These are phyloP conservation scores for Neolamprologus hecqui DNA, from an alignment of 2,113 vertebrate species.

Conservation along the genomic window DNA sequence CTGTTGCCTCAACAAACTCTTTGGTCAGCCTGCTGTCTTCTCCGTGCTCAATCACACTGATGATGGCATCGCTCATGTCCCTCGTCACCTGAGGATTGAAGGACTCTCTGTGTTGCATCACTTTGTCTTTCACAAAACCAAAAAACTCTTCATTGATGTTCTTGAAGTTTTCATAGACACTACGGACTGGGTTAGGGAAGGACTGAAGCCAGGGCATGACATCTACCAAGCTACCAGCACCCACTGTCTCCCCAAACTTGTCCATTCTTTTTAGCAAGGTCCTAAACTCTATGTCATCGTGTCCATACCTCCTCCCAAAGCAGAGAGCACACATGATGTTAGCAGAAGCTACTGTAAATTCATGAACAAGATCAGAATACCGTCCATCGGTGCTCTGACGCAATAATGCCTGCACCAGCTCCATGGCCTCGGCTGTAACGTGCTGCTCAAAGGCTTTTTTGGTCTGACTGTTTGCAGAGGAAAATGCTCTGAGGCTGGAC, in stretches of 20 bases:
- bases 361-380: slow-evolving; percentile 69
- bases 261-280: slow-evolving; percentile 66
- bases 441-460: slow-evolving; percentile 74
- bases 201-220: slow-evolving; percentile 83
- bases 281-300: slow-evolving; percentile 76
- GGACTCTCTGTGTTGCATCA: slow-evolving; percentile 74
- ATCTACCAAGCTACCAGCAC: slow-evolving; percentile 82
- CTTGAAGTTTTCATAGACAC: slow-evolving; percentile 77
- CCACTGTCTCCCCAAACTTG: slow-evolving; percentile 80
- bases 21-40: slow-evolving; percentile 55
- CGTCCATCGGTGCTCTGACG: slow-evolving; percentile 43
- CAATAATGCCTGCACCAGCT: slow-evolving; percentile 71
- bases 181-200: slow-evolving; percentile 83
- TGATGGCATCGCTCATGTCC: slow-evolving; percentile 79
- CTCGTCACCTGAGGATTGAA: slow-evolving; percentile 60
- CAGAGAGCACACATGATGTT: slow-evolving; percentile 82
- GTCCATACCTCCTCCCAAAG: slow-evolving; percentile 79
- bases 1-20: slow-evolving; percentile 73
- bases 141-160: slow-evolving; percentile 76
- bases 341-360: slow-evolving; percentile 75
- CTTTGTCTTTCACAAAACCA: slow-evolving; percentile 71
- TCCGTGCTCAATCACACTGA: slow-evolving; percentile 66
- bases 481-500: slow-evolving; percentile 74
- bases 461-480: slow-evolving; percentile 70
- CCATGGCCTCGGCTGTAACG: slow-evolving; percentile 70